Base-by-base conservation (phyloP, 1,140 invertebrate species). In the Proctacanthus coquilletti region DNA sequence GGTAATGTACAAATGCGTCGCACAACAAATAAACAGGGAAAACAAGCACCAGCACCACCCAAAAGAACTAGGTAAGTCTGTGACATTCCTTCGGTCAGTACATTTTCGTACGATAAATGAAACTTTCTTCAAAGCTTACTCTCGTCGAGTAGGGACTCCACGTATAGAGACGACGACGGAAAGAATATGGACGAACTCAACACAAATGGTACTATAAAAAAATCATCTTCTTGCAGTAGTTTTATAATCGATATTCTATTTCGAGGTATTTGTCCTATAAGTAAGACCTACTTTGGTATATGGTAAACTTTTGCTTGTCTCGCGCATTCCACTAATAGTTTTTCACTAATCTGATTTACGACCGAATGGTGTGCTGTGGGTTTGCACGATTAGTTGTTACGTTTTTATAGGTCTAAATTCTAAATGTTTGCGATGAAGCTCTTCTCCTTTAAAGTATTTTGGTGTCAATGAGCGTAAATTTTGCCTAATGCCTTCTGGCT, bases 1-100 rank as follows among this genome's bases (percentile, higher is more conserved):
- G 66, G 69, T 44, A 73, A 68, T 41, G 85, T 89, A 23, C 85
- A 88, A 61, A 75, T 92, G 72, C 69, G 85, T 42, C 66, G 84
- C 50, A 80, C 81, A 21, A 87, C 82, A 33, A 88, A 87, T 60
- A 78, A 81, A 43, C 83, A 83, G 52, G 85, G 85, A 43, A 93
- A 92, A 59, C 84, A 86, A 56, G 87, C 88, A n/a, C 89, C 89
- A 18, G 84, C 85, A 3, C 89, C 89, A 42, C 89, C 89, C 4
- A 93, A 93, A 64, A 67, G 89, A 47, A 94, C 89, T 30, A 92
- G 85, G 82, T 91, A 67, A 38, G 39, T 43, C 9, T 18, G 3
- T 35, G 23, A 15, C 23, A 27, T n/a, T n/a, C n/a, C n/a, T n/a
- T n/a, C n/a, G n/a, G n/a, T n/a, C n/a, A n/a, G n/a, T 18, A 34